Base-by-base conservation (phyloP, 2,113 vertebrate genomes). In the Cricetomys ansorgei region DNA sequence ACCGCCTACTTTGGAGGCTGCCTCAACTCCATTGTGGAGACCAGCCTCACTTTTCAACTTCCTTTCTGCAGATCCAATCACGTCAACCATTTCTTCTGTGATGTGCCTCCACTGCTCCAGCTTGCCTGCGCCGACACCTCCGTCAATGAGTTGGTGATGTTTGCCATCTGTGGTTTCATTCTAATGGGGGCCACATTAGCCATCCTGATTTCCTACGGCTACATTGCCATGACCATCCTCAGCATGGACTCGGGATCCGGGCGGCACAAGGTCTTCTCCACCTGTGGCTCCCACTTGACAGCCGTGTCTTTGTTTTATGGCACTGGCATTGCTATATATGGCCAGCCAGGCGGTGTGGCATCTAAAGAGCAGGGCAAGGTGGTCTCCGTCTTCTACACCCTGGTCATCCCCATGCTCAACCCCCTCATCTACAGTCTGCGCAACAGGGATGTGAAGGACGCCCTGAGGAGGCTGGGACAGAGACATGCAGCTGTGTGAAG, bases 341-440 rank as follows among this genome's bases (percentile, higher is more conserved):
- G 67, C 25, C 86, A 88, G 86, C 86, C 86, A 34, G 69, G 86
- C 12, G 86, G 50, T 13, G n/a, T 88, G 69, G 50, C 67, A 72
- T 88, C 86, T 40, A 88, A 43, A 29, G 86, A 88, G 86, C 86
- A 97, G 48, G 88, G 73, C 73, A 97, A 97, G 85, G 77, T 94
- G 25, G 45, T 97, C 50, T 96, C 97, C 1, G 19, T 97, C 84
- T 94, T 97, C 80, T 97, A 97, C 50, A 96, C 89, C 0, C 59
- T 96, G 65, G 97, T 95, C 93, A 97, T 95, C 55, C 96, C 96
- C 0, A 79, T 96, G 96, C 96, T 97, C 69, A 96, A 94, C 83
- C 96, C 96, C 25, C 64, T 97, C 65, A 89, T 96, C 75, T 96
- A 97, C 69, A 97, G 97, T 3, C 92, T 97, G 40, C 6, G 96